Percentiles rank a stretch among this genome's conserved stretches.
Conservation (phyloP, 2,113 vertebrate species). For the Chelonoidis abingdonii region DNA sequence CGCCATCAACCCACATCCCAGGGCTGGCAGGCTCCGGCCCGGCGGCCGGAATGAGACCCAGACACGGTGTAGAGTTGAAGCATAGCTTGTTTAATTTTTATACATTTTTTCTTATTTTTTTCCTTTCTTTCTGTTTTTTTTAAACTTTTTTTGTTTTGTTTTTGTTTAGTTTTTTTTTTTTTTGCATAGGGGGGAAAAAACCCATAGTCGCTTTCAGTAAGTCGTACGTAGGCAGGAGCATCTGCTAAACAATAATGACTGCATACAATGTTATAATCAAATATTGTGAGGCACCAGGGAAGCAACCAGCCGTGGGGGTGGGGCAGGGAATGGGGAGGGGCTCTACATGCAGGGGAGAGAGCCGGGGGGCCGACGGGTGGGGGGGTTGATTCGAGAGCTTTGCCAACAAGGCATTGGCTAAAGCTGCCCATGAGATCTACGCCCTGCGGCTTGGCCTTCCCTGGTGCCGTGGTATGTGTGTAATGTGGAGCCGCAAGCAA, state of each 20-base stretch:
- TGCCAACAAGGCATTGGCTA: not conserved
- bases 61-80: conserved; percentile 79
- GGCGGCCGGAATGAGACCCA: conserved; percentile 14
- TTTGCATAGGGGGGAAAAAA: conserved; percentile 90
- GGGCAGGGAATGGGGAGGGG: not conserved
- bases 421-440: not conserved
- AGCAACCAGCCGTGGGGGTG: not conserved
- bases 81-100: conserved; percentile 94
- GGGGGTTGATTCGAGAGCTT: not conserved
- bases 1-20: not conserved
- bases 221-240: conserved; percentile 83
- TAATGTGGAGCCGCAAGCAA: conserved; percentile 78
- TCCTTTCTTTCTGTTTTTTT: conserved; percentile 64
- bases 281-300: conserved; percentile 81
- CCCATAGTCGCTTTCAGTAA: conserved; percentile 86
- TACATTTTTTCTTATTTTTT: conserved; percentile 71
- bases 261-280: conserved; percentile 84
- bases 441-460: not conserved
- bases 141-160: conserved; percentile 47
- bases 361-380: not conserved
- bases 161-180: conserved; percentile 69
- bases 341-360: not conserved
- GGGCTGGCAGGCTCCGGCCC: not conserved
- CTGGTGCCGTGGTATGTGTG: conserved; percentile 17
- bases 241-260: conserved; percentile 80